Base-by-base conservation (phyloP, 2,797 vertebrate species). In the Mergus octosetaceus region DNA sequence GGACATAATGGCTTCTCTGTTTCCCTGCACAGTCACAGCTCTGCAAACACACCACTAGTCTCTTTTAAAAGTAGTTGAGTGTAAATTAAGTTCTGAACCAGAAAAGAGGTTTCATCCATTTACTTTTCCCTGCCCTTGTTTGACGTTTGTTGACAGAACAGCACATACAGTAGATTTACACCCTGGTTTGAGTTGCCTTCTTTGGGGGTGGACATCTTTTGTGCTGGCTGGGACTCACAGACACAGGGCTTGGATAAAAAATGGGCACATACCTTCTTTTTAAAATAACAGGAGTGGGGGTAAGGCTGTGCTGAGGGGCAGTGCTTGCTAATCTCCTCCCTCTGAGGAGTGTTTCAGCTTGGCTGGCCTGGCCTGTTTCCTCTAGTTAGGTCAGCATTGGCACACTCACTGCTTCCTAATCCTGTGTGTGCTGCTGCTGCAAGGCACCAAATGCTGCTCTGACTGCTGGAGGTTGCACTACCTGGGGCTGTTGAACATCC, bases 1-100 rank as follows among this genome's bases (percentile, higher is more conserved):
- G 58, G 27, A 81, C 78, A 96, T 93, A 96, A 96, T 85, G 96
- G 93, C 81, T 78, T 69, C 96, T 95, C 96, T 96, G 96, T 97
- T 95, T 81, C 75, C 81, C 51, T 85, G 92, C 93, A 56, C 84
- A 84, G 95, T 71, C 73, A 51, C 58, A 89, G 95, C 92, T 85
- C 87, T 78, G 76, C 93, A 83, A 91, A 78, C 75, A 82, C 4
- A 21, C 92, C 88, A 85, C 86, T 85, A 84, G 79, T 61, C 92
- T 95, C 84, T 92, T 79, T 82, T 91, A 74, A 72, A 94, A 93
- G 62, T 72, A 43, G 73, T 72, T 78, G 62, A 94, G 80, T 86
- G 77, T 93, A 94, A 96, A 95, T 95, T 86, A 85, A 91, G 72
- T 85, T 75, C 70, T 81, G 82, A 95, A 91, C 95, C 84, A 87